These are phyloP conservation scores for Myanophis thanlyinensis DNA, from an alignment of 2,113 vertebrate species.

Conservation along the genomic window DNA sequence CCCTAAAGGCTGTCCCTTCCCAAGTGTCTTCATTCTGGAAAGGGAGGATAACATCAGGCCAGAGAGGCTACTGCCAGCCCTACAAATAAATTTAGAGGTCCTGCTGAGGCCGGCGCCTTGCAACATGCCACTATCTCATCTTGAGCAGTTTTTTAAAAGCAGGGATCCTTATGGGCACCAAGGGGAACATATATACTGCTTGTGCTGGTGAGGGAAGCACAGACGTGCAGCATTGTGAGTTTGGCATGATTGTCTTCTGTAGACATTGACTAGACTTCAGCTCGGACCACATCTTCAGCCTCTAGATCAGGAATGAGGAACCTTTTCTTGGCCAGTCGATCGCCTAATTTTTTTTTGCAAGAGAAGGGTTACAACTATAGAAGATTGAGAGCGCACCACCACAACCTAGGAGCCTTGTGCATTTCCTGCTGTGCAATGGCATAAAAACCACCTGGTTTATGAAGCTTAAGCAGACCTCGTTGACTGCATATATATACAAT, in stretches of 20 bases:
- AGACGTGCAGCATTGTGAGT: not conserved
- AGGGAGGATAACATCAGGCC: not conserved
- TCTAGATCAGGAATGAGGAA: not conserved
- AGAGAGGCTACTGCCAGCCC: not conserved
- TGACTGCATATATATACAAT: not conserved
- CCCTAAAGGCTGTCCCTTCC: not conserved
- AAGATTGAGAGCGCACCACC: not conserved
- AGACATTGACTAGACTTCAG: not conserved
- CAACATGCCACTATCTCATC: not conserved
- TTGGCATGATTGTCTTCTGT: not conserved
- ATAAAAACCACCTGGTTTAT: not conserved
- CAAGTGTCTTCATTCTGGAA: not conserved
- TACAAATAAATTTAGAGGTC: not conserved
- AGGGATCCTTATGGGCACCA: not conserved
- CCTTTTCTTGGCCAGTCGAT: not conserved
- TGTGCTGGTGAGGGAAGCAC: not conserved
- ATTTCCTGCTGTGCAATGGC: not conserved
- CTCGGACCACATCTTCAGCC: not conserved
- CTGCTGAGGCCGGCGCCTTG: not conserved
- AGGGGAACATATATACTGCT: not conserved
- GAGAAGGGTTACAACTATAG: not conserved
- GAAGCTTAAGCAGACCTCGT: not conserved
- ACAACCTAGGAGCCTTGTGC: not conserved
- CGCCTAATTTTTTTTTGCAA: not conserved
- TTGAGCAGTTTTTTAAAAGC: not conserved